phyloP scores from a whole-genome alignment of 2,797 vertebrate species.

The Telmatherina bonti region DNA sequence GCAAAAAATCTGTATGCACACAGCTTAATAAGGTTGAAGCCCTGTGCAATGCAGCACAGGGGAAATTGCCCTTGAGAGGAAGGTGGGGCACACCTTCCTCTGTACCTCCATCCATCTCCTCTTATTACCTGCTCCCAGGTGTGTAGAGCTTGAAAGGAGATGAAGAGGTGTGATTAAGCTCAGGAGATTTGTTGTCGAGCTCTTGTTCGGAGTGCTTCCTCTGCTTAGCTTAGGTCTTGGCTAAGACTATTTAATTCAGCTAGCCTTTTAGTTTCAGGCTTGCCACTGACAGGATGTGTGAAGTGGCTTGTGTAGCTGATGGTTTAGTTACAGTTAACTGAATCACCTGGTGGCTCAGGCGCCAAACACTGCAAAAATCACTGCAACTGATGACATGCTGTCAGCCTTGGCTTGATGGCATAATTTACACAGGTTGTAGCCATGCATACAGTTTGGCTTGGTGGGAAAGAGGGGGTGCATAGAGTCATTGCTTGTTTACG shows the following conservation, averaged over 20 bases:
- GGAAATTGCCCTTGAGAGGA: neutral
- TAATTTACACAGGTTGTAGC: slow-evolving; percentile 78
- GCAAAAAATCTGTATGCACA: neutral
- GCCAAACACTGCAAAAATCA: slow-evolving; percentile 59
- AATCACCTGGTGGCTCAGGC: slow-evolving; percentile 76
- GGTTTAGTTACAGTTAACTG: slow-evolving; percentile 47
- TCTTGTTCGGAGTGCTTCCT: slow-evolving; percentile 14
- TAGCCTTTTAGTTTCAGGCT: slow-evolving; percentile 27
- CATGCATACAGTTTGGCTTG: slow-evolving; percentile 62
- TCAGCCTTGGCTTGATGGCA: slow-evolving; percentile 65
- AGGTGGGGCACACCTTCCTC: neutral
- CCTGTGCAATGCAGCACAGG: neutral
- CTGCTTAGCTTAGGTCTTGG: slow-evolving; percentile 7
- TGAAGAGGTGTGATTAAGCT: slow-evolving; percentile 40
- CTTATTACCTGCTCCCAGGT: slow-evolving; percentile 16
- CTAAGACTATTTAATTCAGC: slow-evolving; percentile 34
- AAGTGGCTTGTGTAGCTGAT: slow-evolving; percentile 52
- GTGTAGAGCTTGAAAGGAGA: slow-evolving; percentile 21
- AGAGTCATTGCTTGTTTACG: slow-evolving; percentile 81
- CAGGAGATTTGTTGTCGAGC: neutral
- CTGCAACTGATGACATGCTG: slow-evolving; percentile 68
- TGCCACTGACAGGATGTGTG: slow-evolving; percentile 47
- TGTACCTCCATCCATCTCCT: slow-evolving; percentile 11
- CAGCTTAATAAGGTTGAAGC: neutral
- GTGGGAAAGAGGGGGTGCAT: slow-evolving; percentile 48